A percentile compares a stretch with the other conserved stretches of the same genome.
These are phyloP conservation scores for Eumacrocentrus americanus DNA, from an alignment of 2,888 invertebrate species.

Conservation along the genomic window DNA sequence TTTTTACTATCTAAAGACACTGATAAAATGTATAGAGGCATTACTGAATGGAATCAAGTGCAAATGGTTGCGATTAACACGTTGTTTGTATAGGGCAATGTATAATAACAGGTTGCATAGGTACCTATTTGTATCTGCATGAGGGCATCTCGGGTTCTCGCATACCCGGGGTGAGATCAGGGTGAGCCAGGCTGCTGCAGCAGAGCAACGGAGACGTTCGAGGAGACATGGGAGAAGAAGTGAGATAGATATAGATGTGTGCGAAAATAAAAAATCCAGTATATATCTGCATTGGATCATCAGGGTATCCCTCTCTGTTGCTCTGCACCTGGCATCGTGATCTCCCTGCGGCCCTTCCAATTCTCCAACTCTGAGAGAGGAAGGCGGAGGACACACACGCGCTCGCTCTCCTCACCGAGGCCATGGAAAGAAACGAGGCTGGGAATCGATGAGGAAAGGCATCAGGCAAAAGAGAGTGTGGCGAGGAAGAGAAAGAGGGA, in stretches of 20 bases:
- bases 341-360: slow-evolving; percentile 23
- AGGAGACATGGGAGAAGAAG: slow-evolving; percentile 14
- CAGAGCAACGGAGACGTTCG: background rate
- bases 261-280: slow-evolving; percentile 27
- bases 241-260: slow-evolving; percentile 22
- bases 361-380: slow-evolving; percentile 10
- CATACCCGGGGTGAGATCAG: slow-evolving; percentile 19
- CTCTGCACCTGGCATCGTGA: slow-evolving; percentile 30
- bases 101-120: slow-evolving; percentile 62
- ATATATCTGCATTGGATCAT: slow-evolving; percentile 28
- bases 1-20: too few relatives aligned
- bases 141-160: slow-evolving; percentile 42
- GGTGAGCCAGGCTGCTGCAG: slow-evolving; percentile 11
- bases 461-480: background rate
- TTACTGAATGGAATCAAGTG: slow-evolving; percentile 26
- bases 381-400: slow-evolving; percentile 23
- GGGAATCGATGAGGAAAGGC: slow-evolving; percentile 11
- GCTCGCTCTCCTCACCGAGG: background rate
- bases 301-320: slow-evolving; percentile 10
- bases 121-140: slow-evolving; percentile 49
- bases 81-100: slow-evolving; percentile 62
- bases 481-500: background rate
- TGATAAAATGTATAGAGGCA: too few relatives aligned
- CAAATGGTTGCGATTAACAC: slow-evolving; percentile 56
- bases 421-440: slow-evolving; percentile 6